These are phyloP conservation scores for Pseudomyrmex gracilis DNA, from an alignment of 1,140 invertebrate species.

Conservation along the genomic window DNA sequence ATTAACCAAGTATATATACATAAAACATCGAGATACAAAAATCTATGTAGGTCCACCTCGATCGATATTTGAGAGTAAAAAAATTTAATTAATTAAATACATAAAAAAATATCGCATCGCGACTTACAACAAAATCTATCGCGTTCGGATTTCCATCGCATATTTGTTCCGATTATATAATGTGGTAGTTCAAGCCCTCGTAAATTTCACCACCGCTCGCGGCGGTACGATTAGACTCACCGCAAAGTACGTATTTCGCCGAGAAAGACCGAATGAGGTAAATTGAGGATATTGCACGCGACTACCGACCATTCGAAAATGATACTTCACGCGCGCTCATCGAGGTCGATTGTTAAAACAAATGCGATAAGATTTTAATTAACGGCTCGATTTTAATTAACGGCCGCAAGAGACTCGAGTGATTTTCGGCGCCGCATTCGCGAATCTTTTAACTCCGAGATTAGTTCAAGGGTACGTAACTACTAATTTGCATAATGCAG, in stretches of 20 bases:
- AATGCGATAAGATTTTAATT: constrained; percentile 44
- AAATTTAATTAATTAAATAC: too few relatives aligned
- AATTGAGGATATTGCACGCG: constrained; percentile 35
- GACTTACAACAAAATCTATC: constrained; percentile 64
- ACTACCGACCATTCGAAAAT: constrained; percentile 39
- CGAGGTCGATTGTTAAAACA: constrained; percentile 34
- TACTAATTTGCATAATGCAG: constrained; percentile 53
- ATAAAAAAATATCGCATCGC: too few relatives aligned
- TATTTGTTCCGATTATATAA: constrained; percentile 59
- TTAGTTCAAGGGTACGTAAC: constrained; percentile 49
- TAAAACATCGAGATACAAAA: constrained; percentile 13
- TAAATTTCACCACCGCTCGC: constrained; percentile 56
- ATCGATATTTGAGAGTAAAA: too few relatives aligned
- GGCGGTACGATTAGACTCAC: constrained; percentile 40
- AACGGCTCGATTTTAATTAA: constrained; percentile 39
- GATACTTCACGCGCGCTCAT: constrained; percentile 6
- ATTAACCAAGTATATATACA: constrained; percentile 57
- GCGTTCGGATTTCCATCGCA: constrained; percentile 27
- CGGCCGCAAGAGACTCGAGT: neutral
- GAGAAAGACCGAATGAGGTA: constrained; percentile 32
- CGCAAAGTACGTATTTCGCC: constrained; percentile 25
- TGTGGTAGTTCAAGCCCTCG: constrained; percentile 6
- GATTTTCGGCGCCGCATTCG: constrained; percentile 4
- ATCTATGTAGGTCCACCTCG: too few relatives aligned
- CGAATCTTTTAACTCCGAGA: constrained; percentile 44